Evolutionary conservation across 1,140 invertebrate species (phyloP).

Genomic region (Ectropis grisescens): DNA sequence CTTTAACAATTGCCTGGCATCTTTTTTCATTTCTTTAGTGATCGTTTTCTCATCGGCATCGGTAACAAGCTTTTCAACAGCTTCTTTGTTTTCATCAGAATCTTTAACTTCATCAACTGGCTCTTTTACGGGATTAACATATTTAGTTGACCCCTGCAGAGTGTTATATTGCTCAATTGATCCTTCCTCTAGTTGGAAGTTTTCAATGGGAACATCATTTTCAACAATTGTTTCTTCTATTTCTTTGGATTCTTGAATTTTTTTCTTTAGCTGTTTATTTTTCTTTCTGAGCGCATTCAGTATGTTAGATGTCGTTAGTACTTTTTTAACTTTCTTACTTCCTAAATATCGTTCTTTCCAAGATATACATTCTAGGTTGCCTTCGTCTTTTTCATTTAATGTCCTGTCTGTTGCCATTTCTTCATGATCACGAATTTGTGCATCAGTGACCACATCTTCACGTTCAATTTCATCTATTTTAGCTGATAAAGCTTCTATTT

Average conservation of each 20-base stretch:
- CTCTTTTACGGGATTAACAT: constrained; percentile 46
- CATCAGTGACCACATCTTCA: constrained; percentile 27
- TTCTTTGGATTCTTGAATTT: constrained; percentile 40
- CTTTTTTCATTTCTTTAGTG: constrained; percentile 54
- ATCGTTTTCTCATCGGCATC: constrained; percentile 11
- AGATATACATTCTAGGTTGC: constrained; percentile 34
- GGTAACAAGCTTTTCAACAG: no score
- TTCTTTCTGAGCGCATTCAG: constrained; percentile 72
- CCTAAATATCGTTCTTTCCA: constrained; percentile 63
- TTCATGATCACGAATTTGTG: constrained; percentile 25
- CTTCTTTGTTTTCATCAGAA: constrained; percentile 2
- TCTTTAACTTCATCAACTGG: constrained; percentile 12
- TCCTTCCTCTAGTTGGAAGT: constrained; percentile 36
- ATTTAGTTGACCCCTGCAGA: constrained; percentile 52
- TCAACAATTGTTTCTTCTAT: constrained; percentile 10
- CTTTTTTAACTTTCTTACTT: constrained; percentile 71
- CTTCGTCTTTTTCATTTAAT: constrained; percentile 6
- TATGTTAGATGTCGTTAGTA: constrained; percentile 68
- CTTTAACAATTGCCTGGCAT: constrained; percentile 59
- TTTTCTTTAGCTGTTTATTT: constrained; percentile 70
- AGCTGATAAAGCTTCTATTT: constrained; percentile 54
- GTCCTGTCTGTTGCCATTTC: constrained; percentile 1
- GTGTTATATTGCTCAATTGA: constrained; percentile 59
- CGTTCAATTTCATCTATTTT: constrained; percentile 60
- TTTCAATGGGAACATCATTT: constrained; percentile 1